These are phyloP conservation scores for Pteronura brasiliensis DNA, from an alignment of 2,113 vertebrate species.

Conservation along the genomic window DNA sequence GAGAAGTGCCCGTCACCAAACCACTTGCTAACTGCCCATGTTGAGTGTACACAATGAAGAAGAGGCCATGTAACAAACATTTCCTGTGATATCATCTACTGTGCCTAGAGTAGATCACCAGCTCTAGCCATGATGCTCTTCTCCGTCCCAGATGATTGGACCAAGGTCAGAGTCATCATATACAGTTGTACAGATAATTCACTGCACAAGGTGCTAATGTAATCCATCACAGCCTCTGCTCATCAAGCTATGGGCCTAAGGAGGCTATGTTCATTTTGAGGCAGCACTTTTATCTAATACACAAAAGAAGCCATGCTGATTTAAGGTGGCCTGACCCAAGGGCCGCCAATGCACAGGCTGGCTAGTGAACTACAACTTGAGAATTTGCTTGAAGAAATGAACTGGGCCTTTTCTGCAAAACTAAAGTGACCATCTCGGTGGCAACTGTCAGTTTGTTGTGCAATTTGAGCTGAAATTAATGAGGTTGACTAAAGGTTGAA, in stretches of 20 bases:
- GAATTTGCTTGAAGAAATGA: not conserved
- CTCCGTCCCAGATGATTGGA: not conserved
- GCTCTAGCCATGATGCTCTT: not conserved
- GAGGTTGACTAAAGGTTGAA: constrained; percentile 25
- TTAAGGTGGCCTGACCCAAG: not conserved
- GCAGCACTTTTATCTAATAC: not conserved
- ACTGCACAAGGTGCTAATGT: not conserved
- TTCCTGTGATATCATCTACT: not conserved
- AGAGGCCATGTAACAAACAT: no score
- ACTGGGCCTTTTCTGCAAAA: not conserved
- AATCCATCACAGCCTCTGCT: not conserved
- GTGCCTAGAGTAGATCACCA: not conserved
- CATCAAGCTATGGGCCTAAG: not conserved
- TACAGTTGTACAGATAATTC: not conserved
- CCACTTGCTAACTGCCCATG: not conserved
- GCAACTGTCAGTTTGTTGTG: constrained; percentile 37
- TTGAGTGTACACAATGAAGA: not conserved
- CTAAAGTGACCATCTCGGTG: constrained; percentile 1
- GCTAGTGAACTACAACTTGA: not conserved
- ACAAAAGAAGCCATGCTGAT: not conserved
- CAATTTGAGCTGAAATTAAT: constrained; percentile 41
- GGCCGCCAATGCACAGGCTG: not conserved
- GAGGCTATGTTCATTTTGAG: not conserved
- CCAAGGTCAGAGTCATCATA: not conserved
- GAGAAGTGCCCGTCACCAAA: no score